A percentile compares a stretch with the other conserved stretches of the same genome.
phyloP scores from a whole-genome alignment of 2,888 invertebrate species.

The Yponomeuta malinellus region DNA sequence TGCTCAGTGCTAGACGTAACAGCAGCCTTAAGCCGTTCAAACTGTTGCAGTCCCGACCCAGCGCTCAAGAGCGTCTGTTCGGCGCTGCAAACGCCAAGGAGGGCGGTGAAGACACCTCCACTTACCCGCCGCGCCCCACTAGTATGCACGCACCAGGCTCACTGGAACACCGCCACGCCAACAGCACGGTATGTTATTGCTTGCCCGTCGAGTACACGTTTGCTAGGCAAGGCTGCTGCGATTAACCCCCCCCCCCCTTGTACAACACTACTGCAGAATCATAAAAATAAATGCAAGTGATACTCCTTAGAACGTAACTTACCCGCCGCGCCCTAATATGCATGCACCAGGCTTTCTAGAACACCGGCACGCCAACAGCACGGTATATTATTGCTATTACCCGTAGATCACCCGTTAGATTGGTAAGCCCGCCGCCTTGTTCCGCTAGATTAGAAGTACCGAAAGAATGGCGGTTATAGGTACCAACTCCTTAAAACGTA shows the following conservation, averaged over 20 bases:
- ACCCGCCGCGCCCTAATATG: constrained; percentile 59
- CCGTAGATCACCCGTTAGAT: too few relatives aligned
- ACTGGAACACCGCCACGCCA: constrained; percentile 60
- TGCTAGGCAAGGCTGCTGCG: too few relatives aligned
- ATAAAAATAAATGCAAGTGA: too few relatives aligned
- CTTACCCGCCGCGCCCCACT: constrained; percentile 58
- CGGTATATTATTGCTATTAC: constrained; percentile 31
- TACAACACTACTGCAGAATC: too few relatives aligned
- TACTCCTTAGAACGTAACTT: constrained; percentile 28
- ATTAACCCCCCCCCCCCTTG: too few relatives aligned
- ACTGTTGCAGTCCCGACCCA: constrained; percentile 42
- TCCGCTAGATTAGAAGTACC: too few relatives aligned
- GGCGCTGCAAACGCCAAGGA: constrained; percentile 55
- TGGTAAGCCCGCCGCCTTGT: too few relatives aligned
- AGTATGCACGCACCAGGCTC: constrained; percentile 68
- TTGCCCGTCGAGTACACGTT: too few relatives aligned
- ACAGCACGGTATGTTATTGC: constrained; percentile 41
- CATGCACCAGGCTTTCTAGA: constrained; percentile 72
- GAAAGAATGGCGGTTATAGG: too few relatives aligned
- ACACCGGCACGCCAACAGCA: constrained; percentile 50
- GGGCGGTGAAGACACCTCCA: constrained; percentile 47
- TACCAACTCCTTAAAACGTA: too few relatives aligned
- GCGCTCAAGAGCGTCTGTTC: constrained; percentile 84
- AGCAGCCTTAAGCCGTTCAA: too few relatives aligned
- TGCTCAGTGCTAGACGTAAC: too few relatives aligned